These are phyloP conservation scores for Lottia scabra DNA, from an alignment of 2,888 invertebrate genomes.

Conservation along the genomic window DNA sequence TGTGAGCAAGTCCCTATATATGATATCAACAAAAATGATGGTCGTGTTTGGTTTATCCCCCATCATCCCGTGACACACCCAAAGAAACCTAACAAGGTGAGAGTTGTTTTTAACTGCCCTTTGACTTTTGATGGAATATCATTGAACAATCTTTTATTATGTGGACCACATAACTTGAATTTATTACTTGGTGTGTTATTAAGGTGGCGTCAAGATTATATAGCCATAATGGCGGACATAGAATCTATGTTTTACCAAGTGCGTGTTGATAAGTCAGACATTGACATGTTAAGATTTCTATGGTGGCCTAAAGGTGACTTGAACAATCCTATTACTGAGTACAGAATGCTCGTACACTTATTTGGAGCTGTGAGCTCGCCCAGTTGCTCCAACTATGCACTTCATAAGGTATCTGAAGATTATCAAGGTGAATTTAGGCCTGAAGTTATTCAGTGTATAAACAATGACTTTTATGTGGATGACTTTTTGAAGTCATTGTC, in stretches of 20 bases:
- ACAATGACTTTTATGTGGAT: constrained; percentile 31
- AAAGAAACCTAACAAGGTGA: constrained; percentile 16
- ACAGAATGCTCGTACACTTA: constrained; percentile 3
- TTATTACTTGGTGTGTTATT: constrained; percentile 33
- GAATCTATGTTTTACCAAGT: constrained; percentile 33
- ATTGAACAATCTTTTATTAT: constrained; percentile 30
- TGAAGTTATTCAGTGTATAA: no score
- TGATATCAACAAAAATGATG: neutral
- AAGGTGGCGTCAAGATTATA: constrained; percentile 31
- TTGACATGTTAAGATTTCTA: constrained; percentile 26
- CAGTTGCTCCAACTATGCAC: neutral
- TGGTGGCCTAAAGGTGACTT: constrained; percentile 26
- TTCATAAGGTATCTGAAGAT: neutral
- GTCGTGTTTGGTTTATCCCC: constrained; percentile 4
- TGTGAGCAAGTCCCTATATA: neutral
- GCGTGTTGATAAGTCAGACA: constrained; percentile 22
- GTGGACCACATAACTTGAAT: constrained; percentile 39
- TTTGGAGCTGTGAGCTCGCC: no score
- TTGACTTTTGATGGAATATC: constrained; percentile 28
- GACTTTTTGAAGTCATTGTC: constrained; percentile 26
- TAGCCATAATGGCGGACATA: constrained; percentile 34
- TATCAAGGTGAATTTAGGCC: neutral
- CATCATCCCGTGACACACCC: constrained; percentile 6
- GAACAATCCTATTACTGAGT: neutral
- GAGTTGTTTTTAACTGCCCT: constrained; percentile 28